Conservation (phyloP, 2,888 invertebrate species). For the Diaprepes abbreviatus region DNA sequence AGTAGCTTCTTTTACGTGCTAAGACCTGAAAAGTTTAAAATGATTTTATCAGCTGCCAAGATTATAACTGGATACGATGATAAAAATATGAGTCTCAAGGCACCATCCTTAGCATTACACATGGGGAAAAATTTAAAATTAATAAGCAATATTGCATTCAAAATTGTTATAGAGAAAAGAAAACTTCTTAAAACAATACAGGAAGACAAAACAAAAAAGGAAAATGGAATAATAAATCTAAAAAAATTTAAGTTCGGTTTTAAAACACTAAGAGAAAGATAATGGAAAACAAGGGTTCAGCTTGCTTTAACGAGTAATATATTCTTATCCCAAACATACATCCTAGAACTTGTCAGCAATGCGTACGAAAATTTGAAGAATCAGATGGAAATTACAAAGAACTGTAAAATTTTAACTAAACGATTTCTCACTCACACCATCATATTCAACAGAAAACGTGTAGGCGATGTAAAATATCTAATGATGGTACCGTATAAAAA, state of each 20-base stretch:
- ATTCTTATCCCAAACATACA: too few relatives aligned
- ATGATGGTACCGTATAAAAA: constrained; percentile 43
- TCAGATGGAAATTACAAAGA: constrained; percentile 14
- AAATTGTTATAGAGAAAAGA: constrained; percentile 43
- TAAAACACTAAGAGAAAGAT: constrained; percentile 52
- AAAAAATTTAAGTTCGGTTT: too few relatives aligned
- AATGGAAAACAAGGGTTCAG: constrained; percentile 47
- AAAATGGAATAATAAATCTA: constrained; percentile 40
- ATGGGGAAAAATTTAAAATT: constrained; percentile 48
- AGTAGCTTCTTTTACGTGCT: constrained; percentile 37
- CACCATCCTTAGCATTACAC: constrained; percentile 46
- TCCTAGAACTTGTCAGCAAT: constrained; percentile 38
- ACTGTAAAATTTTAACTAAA: constrained; percentile 51
- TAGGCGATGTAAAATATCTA: constrained; percentile 50
- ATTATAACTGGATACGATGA: constrained; percentile 44
- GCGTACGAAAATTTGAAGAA: constrained; percentile 41
- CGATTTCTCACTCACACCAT: constrained; percentile 45
- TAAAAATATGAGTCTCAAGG: constrained; percentile 32
- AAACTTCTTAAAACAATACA: constrained; percentile 30
- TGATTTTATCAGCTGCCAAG: constrained; percentile 39
- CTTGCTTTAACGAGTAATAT: constrained; percentile 51
- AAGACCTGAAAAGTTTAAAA: constrained; percentile 45
- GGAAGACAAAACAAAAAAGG: constrained; percentile 33
- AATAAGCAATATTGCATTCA: constrained; percentile 41
- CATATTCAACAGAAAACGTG: constrained; percentile 51